These are phyloP conservation scores for Dasypus novemcinctus DNA, from an alignment of 2,113 vertebrate species.

Conservation along the genomic window DNA sequence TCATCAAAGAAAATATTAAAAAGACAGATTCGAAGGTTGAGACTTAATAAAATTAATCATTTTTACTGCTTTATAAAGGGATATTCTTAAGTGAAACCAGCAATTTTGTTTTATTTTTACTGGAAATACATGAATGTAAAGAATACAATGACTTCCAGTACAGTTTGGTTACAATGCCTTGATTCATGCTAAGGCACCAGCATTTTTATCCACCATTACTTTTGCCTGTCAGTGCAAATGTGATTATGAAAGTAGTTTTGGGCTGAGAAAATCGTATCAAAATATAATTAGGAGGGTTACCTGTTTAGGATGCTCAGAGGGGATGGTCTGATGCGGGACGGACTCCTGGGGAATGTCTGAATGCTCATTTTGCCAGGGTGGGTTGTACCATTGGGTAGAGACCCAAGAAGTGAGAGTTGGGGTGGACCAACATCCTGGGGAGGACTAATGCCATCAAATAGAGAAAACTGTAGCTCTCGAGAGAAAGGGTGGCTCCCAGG, in stretches of 20 bases:
- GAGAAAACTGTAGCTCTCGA: too few relatives aligned
- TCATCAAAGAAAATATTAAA: neutral
- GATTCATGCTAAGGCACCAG: neutral
- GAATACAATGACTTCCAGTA: neutral
- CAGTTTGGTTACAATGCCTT: neutral
- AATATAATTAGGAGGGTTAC: too few relatives aligned
- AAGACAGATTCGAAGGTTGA: neutral
- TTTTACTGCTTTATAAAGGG: neutral
- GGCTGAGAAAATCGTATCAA: too few relatives aligned
- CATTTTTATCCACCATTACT: neutral
- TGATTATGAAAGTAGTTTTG: neutral
- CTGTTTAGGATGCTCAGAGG: too few relatives aligned
- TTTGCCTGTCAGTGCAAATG: neutral
- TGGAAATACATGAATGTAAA: neutral
- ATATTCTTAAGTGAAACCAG: neutral
- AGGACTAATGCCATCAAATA: too few relatives aligned
- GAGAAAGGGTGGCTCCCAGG: too few relatives aligned
- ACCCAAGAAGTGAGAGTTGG: too few relatives aligned
- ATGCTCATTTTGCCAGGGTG: too few relatives aligned
- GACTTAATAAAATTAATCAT: neutral
- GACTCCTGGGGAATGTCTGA: too few relatives aligned
- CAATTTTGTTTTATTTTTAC: neutral
- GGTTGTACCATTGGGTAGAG: too few relatives aligned
- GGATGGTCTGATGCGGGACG: too few relatives aligned
- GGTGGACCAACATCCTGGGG: too few relatives aligned